Conservation (phyloP, 2,113 vertebrate species). For the Salvelinus namaycush region DNA sequence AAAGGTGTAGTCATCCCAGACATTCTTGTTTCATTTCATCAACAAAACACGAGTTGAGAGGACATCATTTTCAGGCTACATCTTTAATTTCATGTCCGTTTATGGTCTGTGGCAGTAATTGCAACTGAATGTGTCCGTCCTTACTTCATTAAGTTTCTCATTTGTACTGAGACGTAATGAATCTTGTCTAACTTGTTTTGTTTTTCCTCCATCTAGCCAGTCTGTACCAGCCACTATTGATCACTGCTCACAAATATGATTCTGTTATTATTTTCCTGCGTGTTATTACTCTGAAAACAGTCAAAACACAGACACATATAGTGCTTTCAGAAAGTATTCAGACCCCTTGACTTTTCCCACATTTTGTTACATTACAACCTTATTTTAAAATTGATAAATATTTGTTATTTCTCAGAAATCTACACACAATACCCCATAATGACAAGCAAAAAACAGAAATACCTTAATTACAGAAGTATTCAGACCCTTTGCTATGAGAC, state of each 20-base stretch:
- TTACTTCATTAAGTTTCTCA: not conserved
- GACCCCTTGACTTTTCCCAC: no score
- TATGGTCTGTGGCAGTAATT: not conserved
- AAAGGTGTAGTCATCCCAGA: no score
- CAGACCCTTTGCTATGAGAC: no score
- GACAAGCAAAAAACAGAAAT: no score
- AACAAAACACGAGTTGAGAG: no score
- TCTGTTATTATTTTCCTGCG: not conserved
- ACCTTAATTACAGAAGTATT: no score
- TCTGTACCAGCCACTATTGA: not conserved
- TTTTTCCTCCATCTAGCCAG: not conserved
- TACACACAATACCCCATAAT: no score
- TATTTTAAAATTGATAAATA: no score
- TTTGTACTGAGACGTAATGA: not conserved
- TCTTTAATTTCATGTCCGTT: slow-evolving; percentile 26
- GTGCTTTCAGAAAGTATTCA: not conserved
- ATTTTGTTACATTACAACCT: no score
- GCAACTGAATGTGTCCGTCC: not conserved
- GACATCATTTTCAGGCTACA: not conserved
- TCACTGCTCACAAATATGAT: not conserved
- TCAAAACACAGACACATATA: no score
- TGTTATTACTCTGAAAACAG: not conserved
- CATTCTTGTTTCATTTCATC: not conserved
- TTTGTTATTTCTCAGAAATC: no score
- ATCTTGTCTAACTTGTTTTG: not conserved